These are phyloP conservation scores for Neomorphus geoffroyi DNA, from an alignment of 2,797 vertebrate genomes.

Conservation along the genomic window DNA sequence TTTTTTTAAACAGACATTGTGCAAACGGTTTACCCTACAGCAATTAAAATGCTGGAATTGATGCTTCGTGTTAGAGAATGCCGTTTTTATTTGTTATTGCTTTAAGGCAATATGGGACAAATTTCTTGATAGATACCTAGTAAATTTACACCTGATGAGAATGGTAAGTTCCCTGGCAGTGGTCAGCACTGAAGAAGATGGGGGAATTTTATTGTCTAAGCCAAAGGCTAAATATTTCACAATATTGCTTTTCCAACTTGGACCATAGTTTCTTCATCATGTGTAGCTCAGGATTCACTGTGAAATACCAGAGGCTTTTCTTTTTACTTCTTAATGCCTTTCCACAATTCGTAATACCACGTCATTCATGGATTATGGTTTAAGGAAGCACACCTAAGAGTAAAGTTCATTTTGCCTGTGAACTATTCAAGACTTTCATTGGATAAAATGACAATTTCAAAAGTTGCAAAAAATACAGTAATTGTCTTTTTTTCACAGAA, in stretches of 20 bases:
- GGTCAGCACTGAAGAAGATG: background rate
- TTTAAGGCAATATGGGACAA: background rate
- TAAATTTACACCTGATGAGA: background rate
- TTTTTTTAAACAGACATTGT: background rate
- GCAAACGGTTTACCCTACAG: background rate
- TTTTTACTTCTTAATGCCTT: background rate
- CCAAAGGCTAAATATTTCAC: background rate
- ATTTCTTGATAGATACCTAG: background rate
- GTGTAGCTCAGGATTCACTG: background rate
- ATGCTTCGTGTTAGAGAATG: background rate
- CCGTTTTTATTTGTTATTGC: background rate
- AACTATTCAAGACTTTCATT: background rate
- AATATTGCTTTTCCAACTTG: background rate
- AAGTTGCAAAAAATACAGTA: background rate
- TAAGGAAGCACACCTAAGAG: background rate
- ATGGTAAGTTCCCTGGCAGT: background rate
- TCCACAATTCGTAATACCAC: background rate
- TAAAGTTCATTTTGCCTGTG: background rate
- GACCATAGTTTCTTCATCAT: background rate
- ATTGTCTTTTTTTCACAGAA: background rate
- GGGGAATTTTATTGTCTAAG: background rate
- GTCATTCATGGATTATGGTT: background rate
- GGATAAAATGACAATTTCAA: background rate
- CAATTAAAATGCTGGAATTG: background rate
- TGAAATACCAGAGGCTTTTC: background rate